Conservation (phyloP, 2,797 vertebrate genomes). For the Chiloscyllium punctatum region DNA sequence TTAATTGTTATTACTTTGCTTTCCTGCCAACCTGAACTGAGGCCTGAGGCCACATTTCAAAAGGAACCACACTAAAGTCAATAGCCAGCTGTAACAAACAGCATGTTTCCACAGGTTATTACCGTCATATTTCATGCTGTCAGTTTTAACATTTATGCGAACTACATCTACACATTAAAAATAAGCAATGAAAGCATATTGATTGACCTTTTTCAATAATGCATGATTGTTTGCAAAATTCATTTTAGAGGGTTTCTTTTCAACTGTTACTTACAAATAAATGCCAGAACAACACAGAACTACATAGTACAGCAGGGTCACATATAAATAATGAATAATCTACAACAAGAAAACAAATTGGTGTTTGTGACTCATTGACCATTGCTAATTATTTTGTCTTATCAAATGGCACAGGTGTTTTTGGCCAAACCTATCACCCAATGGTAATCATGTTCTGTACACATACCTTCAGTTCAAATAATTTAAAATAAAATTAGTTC, state of each 20-base stretch:
- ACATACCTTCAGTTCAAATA: not conserved
- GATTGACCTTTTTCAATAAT: slow-evolving; percentile 37
- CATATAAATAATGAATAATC: slow-evolving; percentile 16
- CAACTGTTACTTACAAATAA: slow-evolving; percentile 24
- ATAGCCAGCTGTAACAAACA: slow-evolving; percentile 31
- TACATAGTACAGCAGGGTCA: not conserved
- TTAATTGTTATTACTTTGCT: slow-evolving; percentile 6
- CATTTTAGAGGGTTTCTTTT: slow-evolving; percentile 21
- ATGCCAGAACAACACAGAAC: not conserved
- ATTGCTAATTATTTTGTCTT: slow-evolving; percentile 4
- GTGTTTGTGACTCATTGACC: not conserved
- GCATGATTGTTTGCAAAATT: slow-evolving; percentile 31
- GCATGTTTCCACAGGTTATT: slow-evolving; percentile 37
- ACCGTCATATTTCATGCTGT: slow-evolving; percentile 32
- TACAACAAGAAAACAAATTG: slow-evolving; percentile 33
- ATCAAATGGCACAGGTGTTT: not conserved
- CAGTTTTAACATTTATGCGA: slow-evolving; percentile 32
- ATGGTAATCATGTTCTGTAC: not conserved
- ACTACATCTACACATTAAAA: slow-evolving; percentile 36
- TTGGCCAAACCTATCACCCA: not conserved
- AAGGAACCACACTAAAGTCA: slow-evolving; percentile 17
- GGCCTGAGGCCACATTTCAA: slow-evolving; percentile 10
- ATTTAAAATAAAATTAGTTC: not conserved
- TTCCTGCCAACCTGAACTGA: slow-evolving; percentile 19
- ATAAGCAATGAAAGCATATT: slow-evolving; percentile 30